Percentiles rank a stretch among this genome's conserved stretches.
phyloP scores from a whole-genome alignment of 2,888 invertebrate genomes.

The Plagodis dolabraria region DNA sequence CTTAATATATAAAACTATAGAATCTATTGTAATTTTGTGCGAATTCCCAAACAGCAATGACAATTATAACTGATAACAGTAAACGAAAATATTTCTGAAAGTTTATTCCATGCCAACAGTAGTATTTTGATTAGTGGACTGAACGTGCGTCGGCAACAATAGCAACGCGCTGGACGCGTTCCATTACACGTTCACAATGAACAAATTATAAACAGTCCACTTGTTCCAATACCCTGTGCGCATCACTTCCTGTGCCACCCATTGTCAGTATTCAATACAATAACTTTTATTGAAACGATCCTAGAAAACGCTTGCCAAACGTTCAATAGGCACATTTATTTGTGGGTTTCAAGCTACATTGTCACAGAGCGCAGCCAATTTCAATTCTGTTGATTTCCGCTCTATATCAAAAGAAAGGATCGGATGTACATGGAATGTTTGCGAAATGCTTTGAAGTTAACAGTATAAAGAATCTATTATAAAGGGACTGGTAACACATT shows the following conservation, averaged over 20 bases:
- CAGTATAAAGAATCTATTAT: slow-evolving; percentile 50
- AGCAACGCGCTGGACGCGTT: slow-evolving; percentile 65
- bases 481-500: slow-evolving; percentile 44
- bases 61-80: too few species aligned
- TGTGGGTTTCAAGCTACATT: slow-evolving; percentile 71
- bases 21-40: too few species aligned
- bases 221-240: slow-evolving; percentile 77
- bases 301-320: slow-evolving; percentile 71
- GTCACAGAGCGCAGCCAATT: slow-evolving; percentile 67
- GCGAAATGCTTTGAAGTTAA: slow-evolving; percentile 59
- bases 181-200: slow-evolving; percentile 73
- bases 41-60: too few species aligned
- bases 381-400: slow-evolving; percentile 77
- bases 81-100: too few species aligned
- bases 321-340: slow-evolving; percentile 71
- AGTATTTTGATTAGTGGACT: slow-evolving; percentile 21
- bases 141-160: slow-evolving; percentile 61
- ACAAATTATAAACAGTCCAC: slow-evolving; percentile 85
- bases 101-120: too few species aligned
- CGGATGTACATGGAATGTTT: slow-evolving; percentile 62
- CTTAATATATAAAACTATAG: too few species aligned
- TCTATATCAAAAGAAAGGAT: slow-evolving; percentile 67
- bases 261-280: slow-evolving; percentile 82
- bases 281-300: slow-evolving; percentile 83
- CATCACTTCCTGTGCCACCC: slow-evolving; percentile 79